Base-by-base conservation (phyloP, 2,113 vertebrate genomes). In the Potamarius usumacintae region DNA sequence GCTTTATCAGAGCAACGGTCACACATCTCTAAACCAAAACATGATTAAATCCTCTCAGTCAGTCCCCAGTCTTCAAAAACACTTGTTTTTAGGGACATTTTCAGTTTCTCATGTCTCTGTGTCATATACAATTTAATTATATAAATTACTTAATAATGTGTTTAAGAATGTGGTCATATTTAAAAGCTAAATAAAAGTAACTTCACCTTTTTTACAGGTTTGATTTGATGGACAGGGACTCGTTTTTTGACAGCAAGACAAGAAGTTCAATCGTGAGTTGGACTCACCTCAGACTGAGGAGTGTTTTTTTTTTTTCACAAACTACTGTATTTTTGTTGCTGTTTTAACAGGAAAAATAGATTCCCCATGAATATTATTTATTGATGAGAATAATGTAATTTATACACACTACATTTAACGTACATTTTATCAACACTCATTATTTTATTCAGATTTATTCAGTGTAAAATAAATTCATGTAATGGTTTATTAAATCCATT, bases 161-260 rank as follows among this genome's bases (percentile, higher is more conserved):
- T 71, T n/a, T 71, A 30, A 17, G 34, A 71, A 11, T 74, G 42
- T 48, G 42, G 10, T 48, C 2, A 71, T 5, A 22, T 27, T 53
- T 78, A 76, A 76, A 50, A n/a, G 20, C 10, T 6, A 0, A 27
- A 7, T 74, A 48, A 22, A 74, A 20, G 48, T 25, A 52, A 50
- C 0, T 30, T 25, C 17, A 1, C 1, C 60, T 57, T 74, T 22
- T 18, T 80, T 52, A 92, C 95, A 99, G 98, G 93, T 99, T 99
- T 93, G 98, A 99, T 94, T 94, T 99, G 89, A 97, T 97, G 58
- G 97, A 99, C 94, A 99, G 95, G 94, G 98, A 99, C 82, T 96
- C 94, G 83, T 99, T 99, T 94, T 99, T 99, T 69, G 97, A 98
- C 95, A 99, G 97, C 92, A 99, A 97, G 96, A 99, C 98, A 0